Conservation (phyloP, 2,797 vertebrate species). For the Chaenodraco wilsoni region DNA sequence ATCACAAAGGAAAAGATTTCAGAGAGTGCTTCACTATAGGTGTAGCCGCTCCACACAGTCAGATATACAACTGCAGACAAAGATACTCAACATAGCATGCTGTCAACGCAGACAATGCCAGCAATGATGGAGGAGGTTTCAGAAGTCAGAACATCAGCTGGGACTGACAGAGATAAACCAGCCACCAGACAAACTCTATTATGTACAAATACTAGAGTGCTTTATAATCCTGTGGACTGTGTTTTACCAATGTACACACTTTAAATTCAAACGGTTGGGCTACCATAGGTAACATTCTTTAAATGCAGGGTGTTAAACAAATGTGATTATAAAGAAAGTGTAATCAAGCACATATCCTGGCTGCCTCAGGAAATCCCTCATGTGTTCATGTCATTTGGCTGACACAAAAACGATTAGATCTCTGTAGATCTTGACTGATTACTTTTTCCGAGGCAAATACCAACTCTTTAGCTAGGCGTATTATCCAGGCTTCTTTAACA, state of each 20-base stretch:
- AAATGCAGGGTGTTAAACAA: constrained; percentile 13
- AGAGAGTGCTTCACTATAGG: not conserved
- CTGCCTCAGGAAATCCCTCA: constrained; percentile 14
- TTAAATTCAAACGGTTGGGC: not conserved
- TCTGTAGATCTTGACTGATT: not conserved
- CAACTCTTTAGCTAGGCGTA: not conserved
- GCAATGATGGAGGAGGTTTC: constrained; percentile 16
- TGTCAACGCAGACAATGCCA: constrained; percentile 38
- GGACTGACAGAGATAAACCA: not conserved
- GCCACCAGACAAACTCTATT: constrained; percentile 13
- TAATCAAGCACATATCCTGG: not conserved
- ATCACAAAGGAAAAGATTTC: constrained; percentile 20
- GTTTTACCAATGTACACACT: not conserved
- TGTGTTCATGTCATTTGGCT: not conserved
- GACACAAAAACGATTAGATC: not conserved
- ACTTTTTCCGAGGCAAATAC: not conserved
- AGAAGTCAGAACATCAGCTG: constrained; percentile 12
- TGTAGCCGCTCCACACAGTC: not conserved
- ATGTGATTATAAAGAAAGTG: constrained; percentile 7
- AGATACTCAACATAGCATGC: constrained; percentile 6
- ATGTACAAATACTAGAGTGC: constrained; percentile 17
- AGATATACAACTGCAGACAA: constrained; percentile 6
- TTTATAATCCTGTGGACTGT: not conserved
- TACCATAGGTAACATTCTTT: constrained; percentile 6
- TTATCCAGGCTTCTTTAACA: not conserved